Evolutionary conservation across 1,140 invertebrate species (phyloP).

Genomic region (Drosophila arizonae): DNA sequence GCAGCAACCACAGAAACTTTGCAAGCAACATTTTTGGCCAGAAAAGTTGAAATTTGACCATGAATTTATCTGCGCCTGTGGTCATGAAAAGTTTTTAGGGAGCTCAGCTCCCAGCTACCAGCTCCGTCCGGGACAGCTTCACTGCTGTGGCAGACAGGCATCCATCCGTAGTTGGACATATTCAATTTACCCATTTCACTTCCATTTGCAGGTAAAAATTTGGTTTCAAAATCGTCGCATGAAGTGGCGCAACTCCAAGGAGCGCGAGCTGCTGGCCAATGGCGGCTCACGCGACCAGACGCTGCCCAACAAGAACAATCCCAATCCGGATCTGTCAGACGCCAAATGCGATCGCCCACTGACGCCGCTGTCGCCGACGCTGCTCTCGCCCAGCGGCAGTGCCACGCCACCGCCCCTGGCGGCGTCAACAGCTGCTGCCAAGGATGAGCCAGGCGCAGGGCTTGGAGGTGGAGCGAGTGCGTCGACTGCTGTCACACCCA

Average conservation of each 20-base stretch:
- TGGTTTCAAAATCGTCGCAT: constrained; percentile 98
- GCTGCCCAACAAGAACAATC: constrained; percentile 97
- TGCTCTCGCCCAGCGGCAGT: constrained; percentile 72
- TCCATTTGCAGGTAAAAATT: constrained; percentile 92
- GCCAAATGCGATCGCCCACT: constrained; percentile 90
- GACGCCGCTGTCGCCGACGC: constrained; percentile 83
- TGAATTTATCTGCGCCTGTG: constrained; percentile 48
- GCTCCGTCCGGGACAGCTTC: background rate
- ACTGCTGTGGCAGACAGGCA: constrained; percentile 52
- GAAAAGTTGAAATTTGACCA: constrained; percentile 54
- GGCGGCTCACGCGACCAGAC: constrained; percentile 97
- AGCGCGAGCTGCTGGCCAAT: constrained; percentile 95
- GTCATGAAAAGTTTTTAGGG: constrained; percentile 58
- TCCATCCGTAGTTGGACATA: constrained; percentile 44
- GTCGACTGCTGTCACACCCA: constrained; percentile 43
- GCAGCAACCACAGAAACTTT: constrained; percentile 64
- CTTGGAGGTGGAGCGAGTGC: background rate
- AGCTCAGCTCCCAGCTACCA: background rate
- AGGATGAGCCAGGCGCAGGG: constrained; percentile 60
- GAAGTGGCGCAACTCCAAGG: constrained; percentile 99
- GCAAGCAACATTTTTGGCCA: constrained; percentile 20
- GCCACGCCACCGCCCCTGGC: constrained; percentile 50
- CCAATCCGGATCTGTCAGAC: constrained; percentile 97
- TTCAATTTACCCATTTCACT: constrained; percentile 64
- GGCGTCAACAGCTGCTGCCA: constrained; percentile 31